Evolutionary conservation across 2,888 invertebrate genomes (phyloP).

Genomic region (Taenaris catops): DNA sequence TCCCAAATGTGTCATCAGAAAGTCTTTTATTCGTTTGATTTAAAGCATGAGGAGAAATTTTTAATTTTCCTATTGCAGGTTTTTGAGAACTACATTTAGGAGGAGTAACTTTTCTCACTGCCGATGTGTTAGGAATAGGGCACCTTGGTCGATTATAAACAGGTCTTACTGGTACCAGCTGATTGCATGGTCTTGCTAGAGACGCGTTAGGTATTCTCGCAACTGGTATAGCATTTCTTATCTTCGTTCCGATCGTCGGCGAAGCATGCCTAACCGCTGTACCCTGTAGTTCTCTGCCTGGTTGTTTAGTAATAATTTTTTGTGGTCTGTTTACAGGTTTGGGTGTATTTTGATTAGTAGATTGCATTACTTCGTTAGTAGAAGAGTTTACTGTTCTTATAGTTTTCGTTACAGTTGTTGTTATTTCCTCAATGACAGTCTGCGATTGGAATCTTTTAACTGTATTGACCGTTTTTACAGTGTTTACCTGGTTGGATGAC

Average conservation of each 20-base stretch:
- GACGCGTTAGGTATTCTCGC: conserved; percentile 29
- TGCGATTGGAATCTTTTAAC: conserved; percentile 65
- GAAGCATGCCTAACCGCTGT: conserved; percentile 42
- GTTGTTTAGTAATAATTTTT: conserved; percentile 36
- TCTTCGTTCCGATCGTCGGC: conserved; percentile 37
- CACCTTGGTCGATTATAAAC: conserved; percentile 33
- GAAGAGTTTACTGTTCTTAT: conserved; percentile 66
- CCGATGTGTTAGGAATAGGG: conserved; percentile 38
- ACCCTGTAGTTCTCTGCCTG: conserved; percentile 42
- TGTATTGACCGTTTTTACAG: conserved; percentile 57
- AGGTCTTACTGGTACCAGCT: conserved; percentile 41
- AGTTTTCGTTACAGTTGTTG: conserved; percentile 71
- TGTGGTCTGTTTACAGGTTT: conserved; percentile 32
- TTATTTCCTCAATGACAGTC: conserved; percentile 68
- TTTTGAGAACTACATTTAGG: conserved; percentile 27
- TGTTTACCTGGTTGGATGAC: conserved; percentile 46
- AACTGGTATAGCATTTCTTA: conserved; percentile 33
- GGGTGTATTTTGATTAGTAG: conserved; percentile 34
- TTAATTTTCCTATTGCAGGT: conserved; percentile 40
- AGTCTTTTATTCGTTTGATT: conserved; percentile 39
- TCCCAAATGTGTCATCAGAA: conserved; percentile 40
- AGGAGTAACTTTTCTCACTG: conserved; percentile 31
- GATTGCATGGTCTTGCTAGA: conserved; percentile 36
- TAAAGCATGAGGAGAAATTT: conserved; percentile 47
- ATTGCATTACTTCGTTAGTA: conserved; percentile 52